A percentile compares a stretch with the other conserved stretches of the same genome.
phyloP scores from a whole-genome alignment of 92 coral and sea anemone genomes.

The Phymanthus crucifer region DNA sequence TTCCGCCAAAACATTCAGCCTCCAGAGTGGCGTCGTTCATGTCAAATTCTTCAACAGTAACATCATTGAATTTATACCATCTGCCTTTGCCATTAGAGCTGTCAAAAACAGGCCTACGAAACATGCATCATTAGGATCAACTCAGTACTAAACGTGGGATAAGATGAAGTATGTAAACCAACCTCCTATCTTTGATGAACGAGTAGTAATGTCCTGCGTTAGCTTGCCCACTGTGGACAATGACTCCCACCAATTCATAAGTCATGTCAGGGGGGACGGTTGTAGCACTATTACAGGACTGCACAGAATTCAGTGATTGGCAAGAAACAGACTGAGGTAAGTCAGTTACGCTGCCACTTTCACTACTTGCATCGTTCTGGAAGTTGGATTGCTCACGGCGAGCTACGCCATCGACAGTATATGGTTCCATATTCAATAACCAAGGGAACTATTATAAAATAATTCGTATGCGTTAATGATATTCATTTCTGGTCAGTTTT shows the following conservation, averaged over 20 bases:
- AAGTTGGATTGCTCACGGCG: constrained; percentile 58
- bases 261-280: constrained; percentile 64
- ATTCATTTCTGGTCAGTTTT: neutral
- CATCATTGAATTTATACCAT: constrained; percentile 85
- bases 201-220: constrained; percentile 88
- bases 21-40: constrained; percentile 82
- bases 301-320: constrained; percentile 66
- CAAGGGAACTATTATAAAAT: constrained; percentile 42
- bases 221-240: constrained; percentile 90
- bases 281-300: constrained; percentile 38
- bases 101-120: constrained; percentile 43
- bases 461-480: neutral
- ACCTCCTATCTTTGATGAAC: constrained; percentile 84
- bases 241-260: constrained; percentile 79
- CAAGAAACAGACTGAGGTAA: constrained; percentile 58
- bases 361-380: constrained; percentile 50
- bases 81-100: constrained; percentile 49
- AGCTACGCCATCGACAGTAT: constrained; percentile 83
- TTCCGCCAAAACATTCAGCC: constrained; percentile 90
- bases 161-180: neutral
- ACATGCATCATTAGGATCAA: neutral
- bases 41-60: constrained; percentile 69
- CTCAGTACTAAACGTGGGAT: neutral
- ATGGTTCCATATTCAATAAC: constrained; percentile 87
- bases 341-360: constrained; percentile 70